Evolutionary conservation across 2,888 invertebrate species (phyloP).

Genomic region (Lepetodrilus schrolli): DNA sequence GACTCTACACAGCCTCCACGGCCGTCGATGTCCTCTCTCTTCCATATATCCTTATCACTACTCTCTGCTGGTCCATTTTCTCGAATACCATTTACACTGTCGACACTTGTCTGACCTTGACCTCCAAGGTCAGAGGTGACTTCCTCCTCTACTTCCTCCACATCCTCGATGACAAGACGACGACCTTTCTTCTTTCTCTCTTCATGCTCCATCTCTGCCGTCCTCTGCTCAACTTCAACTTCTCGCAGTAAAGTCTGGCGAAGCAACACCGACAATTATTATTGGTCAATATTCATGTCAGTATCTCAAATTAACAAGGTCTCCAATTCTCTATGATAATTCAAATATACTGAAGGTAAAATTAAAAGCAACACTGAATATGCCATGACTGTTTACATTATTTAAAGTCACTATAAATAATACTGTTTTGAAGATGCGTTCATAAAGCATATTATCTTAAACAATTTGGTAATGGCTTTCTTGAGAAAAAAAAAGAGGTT

Average conservation of each 20-base stretch:
- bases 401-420: too few relatives aligned
- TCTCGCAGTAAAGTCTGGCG: slow-evolving; percentile 62
- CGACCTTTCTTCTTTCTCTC: slow-evolving; percentile 64
- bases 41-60: slow-evolving; percentile 43
- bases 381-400: too few relatives aligned
- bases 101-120: slow-evolving; percentile 33
- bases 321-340: too few relatives aligned
- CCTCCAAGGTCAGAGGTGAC: slow-evolving; percentile 36
- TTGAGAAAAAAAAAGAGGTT: too few relatives aligned
- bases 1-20: neutral
- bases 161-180: slow-evolving; percentile 72
- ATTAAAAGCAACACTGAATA: too few relatives aligned
- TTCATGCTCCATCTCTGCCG: slow-evolving; percentile 46
- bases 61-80: neutral
- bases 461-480: too few relatives aligned
- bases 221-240: slow-evolving; percentile 46
- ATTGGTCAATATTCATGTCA: too few relatives aligned
- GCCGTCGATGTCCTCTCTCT: slow-evolving; percentile 13
- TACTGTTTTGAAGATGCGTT: too few relatives aligned
- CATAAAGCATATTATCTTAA: too few relatives aligned
- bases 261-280: neutral
- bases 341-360: too few relatives aligned
- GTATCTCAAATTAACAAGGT: too few relatives aligned
- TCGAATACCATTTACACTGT: slow-evolving; percentile 1
- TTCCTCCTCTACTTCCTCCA: slow-evolving; percentile 57